These are phyloP conservation scores for Theropithecus gelada DNA, from an alignment of 2,113 vertebrate genomes.

Conservation along the genomic window DNA sequence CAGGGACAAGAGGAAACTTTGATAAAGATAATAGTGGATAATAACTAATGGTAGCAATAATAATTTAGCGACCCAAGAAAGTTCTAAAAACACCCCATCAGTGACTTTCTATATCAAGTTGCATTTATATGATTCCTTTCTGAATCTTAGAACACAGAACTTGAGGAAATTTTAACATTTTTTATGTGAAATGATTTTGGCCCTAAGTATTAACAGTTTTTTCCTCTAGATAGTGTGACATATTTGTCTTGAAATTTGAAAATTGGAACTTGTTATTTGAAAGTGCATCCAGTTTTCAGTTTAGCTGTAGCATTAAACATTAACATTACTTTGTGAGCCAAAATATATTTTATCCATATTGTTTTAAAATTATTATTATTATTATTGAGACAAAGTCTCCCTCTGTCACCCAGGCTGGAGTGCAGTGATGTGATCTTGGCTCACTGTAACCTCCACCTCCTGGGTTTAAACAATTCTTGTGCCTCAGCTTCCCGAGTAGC, in stretches of 20 bases:
- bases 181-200: conserved; percentile 18
- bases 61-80: background rate
- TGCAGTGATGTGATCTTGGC: background rate
- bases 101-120: conserved; percentile 27
- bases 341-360: conserved; percentile 17
- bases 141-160: background rate
- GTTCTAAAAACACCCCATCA: background rate
- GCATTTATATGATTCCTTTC: background rate
- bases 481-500: background rate
- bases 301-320: background rate
- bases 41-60: background rate
- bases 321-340: background rate
- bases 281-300: background rate
- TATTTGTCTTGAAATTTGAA: background rate
- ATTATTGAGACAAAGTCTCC: background rate
- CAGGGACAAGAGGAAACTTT: background rate
- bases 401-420: background rate
- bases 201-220: background rate
- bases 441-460: background rate
- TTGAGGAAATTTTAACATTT: background rate
- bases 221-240: background rate
- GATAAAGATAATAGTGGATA: conserved; percentile 24
- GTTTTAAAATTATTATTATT: conserved; percentile 16
- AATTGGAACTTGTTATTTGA: background rate
- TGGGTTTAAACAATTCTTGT: background rate